Conservation (phyloP, 2,113 vertebrate genomes). For the Megalops atlanticus region DNA sequence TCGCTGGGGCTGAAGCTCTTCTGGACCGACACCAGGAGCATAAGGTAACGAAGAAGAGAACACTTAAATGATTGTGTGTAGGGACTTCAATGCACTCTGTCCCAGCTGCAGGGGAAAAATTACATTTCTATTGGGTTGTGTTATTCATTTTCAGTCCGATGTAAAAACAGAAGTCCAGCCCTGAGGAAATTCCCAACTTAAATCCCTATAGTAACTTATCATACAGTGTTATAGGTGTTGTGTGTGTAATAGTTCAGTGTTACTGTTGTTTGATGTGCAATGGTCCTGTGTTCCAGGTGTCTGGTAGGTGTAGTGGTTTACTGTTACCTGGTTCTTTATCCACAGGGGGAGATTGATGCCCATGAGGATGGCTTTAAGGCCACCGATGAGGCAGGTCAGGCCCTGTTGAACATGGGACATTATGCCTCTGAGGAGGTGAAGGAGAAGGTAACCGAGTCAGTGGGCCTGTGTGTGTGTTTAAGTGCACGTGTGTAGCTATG, state of each 20-base stretch:
- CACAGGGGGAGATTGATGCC: constrained; percentile 94
- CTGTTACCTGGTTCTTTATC: not conserved
- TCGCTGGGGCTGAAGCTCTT: constrained; percentile 94
- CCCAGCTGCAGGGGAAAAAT: not conserved
- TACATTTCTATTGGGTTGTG: not conserved
- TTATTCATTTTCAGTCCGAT: no score
- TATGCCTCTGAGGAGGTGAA: constrained; percentile 96
- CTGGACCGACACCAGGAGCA: constrained; percentile 97
- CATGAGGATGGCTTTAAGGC: constrained; percentile 96
- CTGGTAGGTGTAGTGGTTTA: not conserved
- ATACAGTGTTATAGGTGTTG: no score
- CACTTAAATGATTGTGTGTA: not conserved
- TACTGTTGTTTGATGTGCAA: no score
- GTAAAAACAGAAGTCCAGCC: no score
- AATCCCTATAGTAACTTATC: no score
- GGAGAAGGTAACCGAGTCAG: constrained; percentile 80
- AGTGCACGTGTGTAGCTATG: not conserved
- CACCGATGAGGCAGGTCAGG: constrained; percentile 88
- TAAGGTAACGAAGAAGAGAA: constrained; percentile 74
- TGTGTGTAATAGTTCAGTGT: no score
- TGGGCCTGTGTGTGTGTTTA: not conserved
- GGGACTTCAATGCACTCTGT: no score
- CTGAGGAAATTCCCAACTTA: no score
- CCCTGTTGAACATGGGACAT: constrained; percentile 83
- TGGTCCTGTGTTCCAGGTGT: no score